phyloP scores from a whole-genome alignment of 2,113 vertebrate genomes.

The Phocoena sinus region DNA sequence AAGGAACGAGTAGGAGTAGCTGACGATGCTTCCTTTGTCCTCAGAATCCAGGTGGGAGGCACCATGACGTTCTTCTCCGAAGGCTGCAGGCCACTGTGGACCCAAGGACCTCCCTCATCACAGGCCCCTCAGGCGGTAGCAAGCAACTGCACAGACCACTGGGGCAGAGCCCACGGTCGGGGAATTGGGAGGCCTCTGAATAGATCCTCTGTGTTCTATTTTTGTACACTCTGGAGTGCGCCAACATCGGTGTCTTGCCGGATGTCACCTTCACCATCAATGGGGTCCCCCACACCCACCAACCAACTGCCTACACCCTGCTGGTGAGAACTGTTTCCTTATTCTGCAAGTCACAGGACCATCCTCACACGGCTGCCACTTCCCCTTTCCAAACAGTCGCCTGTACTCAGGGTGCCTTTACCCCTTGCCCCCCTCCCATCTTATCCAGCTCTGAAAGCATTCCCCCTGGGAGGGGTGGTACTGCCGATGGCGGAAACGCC shows the following conservation, averaged over 20 bases:
- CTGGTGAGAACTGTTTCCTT: conserved; percentile 64
- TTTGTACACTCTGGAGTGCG: conserved; percentile 76
- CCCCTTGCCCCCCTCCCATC: neutral
- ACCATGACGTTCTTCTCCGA: conserved; percentile 64
- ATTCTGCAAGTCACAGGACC: neutral
- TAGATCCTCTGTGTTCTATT: neutral
- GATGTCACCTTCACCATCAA: conserved; percentile 81
- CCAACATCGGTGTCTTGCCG: conserved; percentile 72
- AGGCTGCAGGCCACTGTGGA: conserved; percentile 85
- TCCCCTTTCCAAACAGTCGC: neutral
- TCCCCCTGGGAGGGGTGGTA: neutral
- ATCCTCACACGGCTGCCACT: neutral
- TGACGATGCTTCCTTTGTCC: neutral
- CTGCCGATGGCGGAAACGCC: neutral
- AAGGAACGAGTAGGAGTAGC: rapidly evolving
- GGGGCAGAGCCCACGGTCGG: conserved; percentile 72
- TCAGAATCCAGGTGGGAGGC: conserved; percentile 78
- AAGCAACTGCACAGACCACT: conserved; percentile 72
- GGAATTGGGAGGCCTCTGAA: conserved; percentile 59
- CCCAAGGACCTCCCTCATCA: conserved; percentile 80
- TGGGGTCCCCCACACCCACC: conserved; percentile 75
- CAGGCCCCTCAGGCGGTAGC: conserved; percentile 74
- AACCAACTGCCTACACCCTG: conserved; percentile 76
- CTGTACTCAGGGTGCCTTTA: neutral
- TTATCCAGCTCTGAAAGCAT: neutral